These are phyloP conservation scores for Malurus elegans DNA, from an alignment of 2,113 vertebrate genomes.

Conservation along the genomic window DNA sequence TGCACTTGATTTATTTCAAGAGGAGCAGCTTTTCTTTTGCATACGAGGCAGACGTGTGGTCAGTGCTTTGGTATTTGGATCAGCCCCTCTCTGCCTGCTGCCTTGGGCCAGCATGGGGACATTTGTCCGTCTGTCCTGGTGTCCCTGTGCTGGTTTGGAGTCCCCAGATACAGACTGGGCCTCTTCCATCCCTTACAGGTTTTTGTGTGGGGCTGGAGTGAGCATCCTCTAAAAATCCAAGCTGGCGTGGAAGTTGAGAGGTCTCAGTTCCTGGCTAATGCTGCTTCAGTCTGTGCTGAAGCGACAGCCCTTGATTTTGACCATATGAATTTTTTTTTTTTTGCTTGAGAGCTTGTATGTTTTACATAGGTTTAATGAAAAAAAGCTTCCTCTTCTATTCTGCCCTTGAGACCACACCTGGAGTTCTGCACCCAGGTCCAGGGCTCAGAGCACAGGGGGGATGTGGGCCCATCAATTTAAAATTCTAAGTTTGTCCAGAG, in stretches of 20 bases:
- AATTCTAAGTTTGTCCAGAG: not conserved
- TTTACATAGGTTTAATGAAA: not conserved
- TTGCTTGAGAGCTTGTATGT: not conserved
- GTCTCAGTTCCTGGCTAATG: not conserved
- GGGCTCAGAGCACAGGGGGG: not conserved
- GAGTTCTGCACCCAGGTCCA: not conserved
- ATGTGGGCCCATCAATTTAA: not conserved
- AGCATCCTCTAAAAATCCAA: not conserved
- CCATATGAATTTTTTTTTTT: not conserved
- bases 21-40: not conserved
- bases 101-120: not conserved
- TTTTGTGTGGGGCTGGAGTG: accelerated
- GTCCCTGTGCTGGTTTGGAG: not conserved
- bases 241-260: not conserved
- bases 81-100: not conserved
- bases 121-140: not conserved
- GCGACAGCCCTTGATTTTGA: not conserved
- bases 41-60: accelerated
- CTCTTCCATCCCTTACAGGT: not conserved
- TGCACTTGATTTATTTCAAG: not conserved
- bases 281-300: not conserved
- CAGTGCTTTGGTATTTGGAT: not conserved
- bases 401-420: not conserved
- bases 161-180: not conserved
- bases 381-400: not conserved